Base-by-base conservation (phyloP, 2,797 vertebrate genomes). In the Bucorvus abyssinicus region DNA sequence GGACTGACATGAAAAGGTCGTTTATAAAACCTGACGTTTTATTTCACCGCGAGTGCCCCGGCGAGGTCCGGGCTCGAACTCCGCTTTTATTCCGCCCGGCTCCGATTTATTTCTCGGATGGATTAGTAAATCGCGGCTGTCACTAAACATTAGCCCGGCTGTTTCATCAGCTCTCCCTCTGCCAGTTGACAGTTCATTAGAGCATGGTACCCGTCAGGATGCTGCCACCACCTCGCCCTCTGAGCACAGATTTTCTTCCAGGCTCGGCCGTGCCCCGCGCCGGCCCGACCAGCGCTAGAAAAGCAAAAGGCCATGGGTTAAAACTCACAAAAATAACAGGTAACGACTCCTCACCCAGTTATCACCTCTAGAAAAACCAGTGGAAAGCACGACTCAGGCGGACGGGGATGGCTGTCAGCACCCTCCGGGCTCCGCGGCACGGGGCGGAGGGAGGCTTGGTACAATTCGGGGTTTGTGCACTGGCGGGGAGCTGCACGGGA, bases 401-500 rank as follows among this genome's bases (percentile, higher is more conserved):
- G 4, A 47, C 60, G 57, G n/a, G 34, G 50, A 36, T 6, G 79
- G 12, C 11, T 40, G 26, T 29, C 12, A 22, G 74, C 30, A 0
- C 34, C 73, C 49, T 45, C 42, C 49, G 19, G 65, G 68, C 87
- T 59, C 55, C 1, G 1, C 44, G 63, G 57, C 47, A 24, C 9
- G 3, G 26, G 59, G 55, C 44, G 14, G 45, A 45, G 23, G 59
- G 69, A 49, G 65, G 13, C 24, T n/a, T 24, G 42, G 59, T 68
- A 63, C 75, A 59, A 40, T 79, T 45, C 4, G 18, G 34, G 49
- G 80, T 50, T 47, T 75, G 50, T 73, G 63, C 27, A 7, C 36
- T 34, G 6, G 9, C 12, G 6, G 38, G 87, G 91, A 67, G 85
- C 89, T 64, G 81, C 68, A 95, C 92, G 57, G 96, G 95, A 97